Evolutionary conservation across 2,113 vertebrate species (phyloP).

Genomic region (Gasterosteus nipponicus): DNA sequence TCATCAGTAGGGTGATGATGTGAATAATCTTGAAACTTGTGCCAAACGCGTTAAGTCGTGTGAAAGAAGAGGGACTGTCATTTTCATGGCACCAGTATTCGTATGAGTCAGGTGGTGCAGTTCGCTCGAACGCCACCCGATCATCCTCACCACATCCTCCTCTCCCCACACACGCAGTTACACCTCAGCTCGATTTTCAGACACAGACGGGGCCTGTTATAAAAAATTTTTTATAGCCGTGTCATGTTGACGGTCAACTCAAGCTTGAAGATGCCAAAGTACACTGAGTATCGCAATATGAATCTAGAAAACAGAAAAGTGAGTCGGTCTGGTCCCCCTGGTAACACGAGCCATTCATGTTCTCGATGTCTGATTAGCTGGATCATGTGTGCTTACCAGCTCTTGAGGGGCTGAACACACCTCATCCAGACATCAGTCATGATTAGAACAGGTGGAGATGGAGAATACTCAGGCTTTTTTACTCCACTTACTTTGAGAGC

Average conservation of each 20-base stretch:
- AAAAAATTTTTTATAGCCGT: conserved; percentile 1
- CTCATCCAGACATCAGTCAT: neutral
- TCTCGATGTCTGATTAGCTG: neutral
- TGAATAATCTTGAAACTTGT: neutral
- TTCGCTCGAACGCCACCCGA: conserved; percentile 1
- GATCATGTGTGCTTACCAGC: neutral
- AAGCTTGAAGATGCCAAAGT: conserved; percentile 3
- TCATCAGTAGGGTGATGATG: no score
- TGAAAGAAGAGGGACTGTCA: no score
- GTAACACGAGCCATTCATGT: neutral
- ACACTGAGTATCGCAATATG: neutral
- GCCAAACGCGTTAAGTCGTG: neutral
- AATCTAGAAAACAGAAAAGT: neutral
- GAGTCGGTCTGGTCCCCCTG: neutral
- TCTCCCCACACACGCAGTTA: neutral
- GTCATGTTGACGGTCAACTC: conserved; percentile 19
- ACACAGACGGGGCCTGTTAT: neutral
- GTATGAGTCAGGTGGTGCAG: conserved; percentile 24
- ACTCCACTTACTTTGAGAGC: neutral
- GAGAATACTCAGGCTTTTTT: no score
- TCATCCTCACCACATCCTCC: conserved; percentile 61
- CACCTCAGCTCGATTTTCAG: neutral
- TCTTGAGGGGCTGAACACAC: neutral
- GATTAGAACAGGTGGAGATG: neutral
- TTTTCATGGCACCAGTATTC: conserved; percentile 10